Percentiles rank a stretch among this genome's conserved stretches.
Conservation (phyloP, 1,140 invertebrate species). For the Ceratosolen solmsi region DNA sequence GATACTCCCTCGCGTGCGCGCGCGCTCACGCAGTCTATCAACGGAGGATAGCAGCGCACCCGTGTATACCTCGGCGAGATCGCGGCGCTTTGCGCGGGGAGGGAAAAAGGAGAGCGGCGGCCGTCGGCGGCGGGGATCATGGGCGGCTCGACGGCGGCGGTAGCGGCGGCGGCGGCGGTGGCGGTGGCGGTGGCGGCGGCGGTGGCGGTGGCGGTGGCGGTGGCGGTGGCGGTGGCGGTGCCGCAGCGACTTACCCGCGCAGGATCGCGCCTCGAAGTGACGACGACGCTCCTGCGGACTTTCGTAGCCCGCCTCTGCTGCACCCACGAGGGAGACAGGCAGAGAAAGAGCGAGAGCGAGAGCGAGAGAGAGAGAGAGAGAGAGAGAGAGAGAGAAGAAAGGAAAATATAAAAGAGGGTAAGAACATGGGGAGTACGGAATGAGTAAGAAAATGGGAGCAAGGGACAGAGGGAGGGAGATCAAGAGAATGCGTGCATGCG, state of each 20-base stretch:
- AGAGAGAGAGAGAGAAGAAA: not conserved
- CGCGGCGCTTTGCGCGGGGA: slow-evolving; percentile 12
- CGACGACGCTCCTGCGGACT: slow-evolving; percentile 25
- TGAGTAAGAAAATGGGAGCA: not conserved
- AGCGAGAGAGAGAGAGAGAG: slow-evolving; percentile 18
- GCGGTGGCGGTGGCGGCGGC: slow-evolving; percentile 12
- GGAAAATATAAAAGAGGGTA: not conserved
- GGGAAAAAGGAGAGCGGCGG: slow-evolving; percentile 34
- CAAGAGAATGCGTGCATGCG: no score
- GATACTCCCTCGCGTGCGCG: slow-evolving; percentile 35
- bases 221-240: not conserved
- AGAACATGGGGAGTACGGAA: not conserved
- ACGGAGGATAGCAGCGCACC: slow-evolving; percentile 21
- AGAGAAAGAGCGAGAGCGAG: slow-evolving; percentile 24
- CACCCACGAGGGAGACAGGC: slow-evolving; percentile 15
- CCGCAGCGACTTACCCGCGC: slow-evolving; percentile 40
- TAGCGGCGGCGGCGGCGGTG: slow-evolving; percentile 1
- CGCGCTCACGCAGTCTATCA: slow-evolving; percentile 35
- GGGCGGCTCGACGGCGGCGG: slow-evolving; percentile 8
- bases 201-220: not conserved
- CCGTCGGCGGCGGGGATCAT: slow-evolving; percentile 7
- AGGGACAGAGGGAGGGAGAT: slow-evolving; percentile 30
- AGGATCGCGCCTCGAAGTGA: slow-evolving; percentile 47
- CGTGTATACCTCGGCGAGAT: slow-evolving; percentile 8
- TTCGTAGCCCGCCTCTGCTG: slow-evolving; percentile 13